Evolutionary conservation across 2,888 invertebrate species (phyloP).

Genomic region (Sturmia bella): DNA sequence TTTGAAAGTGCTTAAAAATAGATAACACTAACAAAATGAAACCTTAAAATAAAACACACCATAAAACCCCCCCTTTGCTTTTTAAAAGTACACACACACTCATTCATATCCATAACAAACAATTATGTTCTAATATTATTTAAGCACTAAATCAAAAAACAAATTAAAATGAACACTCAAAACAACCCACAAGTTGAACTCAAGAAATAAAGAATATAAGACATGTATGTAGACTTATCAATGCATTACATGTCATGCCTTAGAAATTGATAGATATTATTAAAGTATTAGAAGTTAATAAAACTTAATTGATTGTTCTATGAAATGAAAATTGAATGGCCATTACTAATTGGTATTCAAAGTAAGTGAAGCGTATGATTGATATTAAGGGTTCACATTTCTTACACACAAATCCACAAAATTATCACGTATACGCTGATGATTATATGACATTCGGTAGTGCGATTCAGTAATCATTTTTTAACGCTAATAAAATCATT

Average conservation of each 20-base stretch:
- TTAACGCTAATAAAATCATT: too few species aligned
- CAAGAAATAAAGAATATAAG: not conserved
- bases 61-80: too few species aligned
- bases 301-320: slow-evolving; percentile 37
- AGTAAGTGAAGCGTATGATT: slow-evolving; percentile 59
- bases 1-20: too few species aligned
- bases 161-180: not conserved
- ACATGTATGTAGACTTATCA: not conserved
- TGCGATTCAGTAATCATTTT: too few species aligned
- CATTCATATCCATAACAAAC: too few species aligned
- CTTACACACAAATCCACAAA: not conserved
- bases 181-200: not conserved
- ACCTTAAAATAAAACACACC: too few species aligned
- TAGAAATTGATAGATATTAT: not conserved
- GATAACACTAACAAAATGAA: too few species aligned
- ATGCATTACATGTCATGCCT: not conserved
- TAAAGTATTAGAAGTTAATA: not conserved
- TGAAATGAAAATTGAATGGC: slow-evolving; percentile 54
- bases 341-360: slow-evolving; percentile 48
- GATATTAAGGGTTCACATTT: slow-evolving; percentile 53
- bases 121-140: too few species aligned
- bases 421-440: slow-evolving; percentile 18
- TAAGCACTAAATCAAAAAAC: too few species aligned
- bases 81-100: too few species aligned
- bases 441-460: too few species aligned